A percentile compares a stretch with the other conserved stretches of the same genome.
These are phyloP conservation scores for Microcaecilia unicolor DNA, from an alignment of 2,797 vertebrate species.

Conservation along the genomic window DNA sequence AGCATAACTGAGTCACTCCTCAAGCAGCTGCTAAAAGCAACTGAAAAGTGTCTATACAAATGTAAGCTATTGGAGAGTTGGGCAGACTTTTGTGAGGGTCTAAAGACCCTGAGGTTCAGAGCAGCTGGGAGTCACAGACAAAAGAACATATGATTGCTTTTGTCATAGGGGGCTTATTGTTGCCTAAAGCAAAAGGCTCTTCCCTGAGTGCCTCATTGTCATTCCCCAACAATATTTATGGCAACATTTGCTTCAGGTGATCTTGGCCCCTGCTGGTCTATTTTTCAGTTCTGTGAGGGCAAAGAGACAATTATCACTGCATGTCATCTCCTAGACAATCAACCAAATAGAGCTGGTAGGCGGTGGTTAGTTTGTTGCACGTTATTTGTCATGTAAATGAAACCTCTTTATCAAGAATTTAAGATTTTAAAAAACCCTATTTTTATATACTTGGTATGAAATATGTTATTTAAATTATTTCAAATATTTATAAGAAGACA, in stretches of 20 bases:
- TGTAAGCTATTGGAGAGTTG: conserved; percentile 42
- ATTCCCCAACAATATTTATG: conserved; percentile 46
- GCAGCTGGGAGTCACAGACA: conserved; percentile 46
- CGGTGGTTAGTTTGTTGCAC: conserved; percentile 57
- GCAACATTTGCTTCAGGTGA: conserved; percentile 42
- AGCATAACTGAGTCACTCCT: conserved; percentile 7
- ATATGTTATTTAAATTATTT: conserved; percentile 56
- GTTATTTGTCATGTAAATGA: conserved; percentile 68
- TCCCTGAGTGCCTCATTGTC: conserved; percentile 42
- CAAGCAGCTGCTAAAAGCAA: conserved; percentile 39
- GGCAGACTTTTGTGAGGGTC: conserved; percentile 43
- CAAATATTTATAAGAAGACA: conserved; percentile 63
- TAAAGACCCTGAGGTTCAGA: conserved; percentile 48
- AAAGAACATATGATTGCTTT: conserved; percentile 28
- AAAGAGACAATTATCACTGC: conserved; percentile 59
- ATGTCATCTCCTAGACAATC: conserved; percentile 70
- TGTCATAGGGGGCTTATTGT: conserved; percentile 39
- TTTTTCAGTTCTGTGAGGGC: conserved; percentile 46
- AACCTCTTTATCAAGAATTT: conserved; percentile 57
- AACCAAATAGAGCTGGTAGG: conserved; percentile 59
- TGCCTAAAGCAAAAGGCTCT: conserved; percentile 40
- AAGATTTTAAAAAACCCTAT: conserved; percentile 61
- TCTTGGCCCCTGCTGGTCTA: conserved; percentile 48
- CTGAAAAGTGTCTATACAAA: conserved; percentile 31
- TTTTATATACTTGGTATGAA: conserved; percentile 71